phyloP scores from a whole-genome alignment of 2,888 invertebrate species.

The Amiota minor region DNA sequence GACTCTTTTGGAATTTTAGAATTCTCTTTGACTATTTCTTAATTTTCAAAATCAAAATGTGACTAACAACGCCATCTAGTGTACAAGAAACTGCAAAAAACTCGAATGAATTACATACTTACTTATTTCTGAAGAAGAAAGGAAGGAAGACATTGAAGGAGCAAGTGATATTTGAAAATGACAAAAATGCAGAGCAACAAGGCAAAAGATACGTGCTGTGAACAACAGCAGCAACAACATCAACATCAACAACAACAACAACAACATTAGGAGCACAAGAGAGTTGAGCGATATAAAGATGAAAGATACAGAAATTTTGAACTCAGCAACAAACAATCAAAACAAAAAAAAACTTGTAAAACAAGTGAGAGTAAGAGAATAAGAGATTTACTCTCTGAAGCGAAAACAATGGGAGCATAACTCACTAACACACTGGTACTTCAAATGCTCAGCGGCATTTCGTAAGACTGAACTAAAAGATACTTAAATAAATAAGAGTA shows the following conservation, averaged over 20 bases:
- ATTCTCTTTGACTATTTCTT: too few species aligned
- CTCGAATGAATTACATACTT: not conserved
- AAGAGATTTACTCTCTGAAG: constrained; percentile 28
- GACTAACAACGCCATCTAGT: constrained; percentile 38
- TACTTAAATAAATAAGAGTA: not conserved
- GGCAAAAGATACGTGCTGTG: constrained; percentile 26
- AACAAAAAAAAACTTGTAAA: constrained; percentile 2
- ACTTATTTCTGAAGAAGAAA: not conserved
- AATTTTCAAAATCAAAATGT: constrained; percentile 6
- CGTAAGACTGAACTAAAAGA: not conserved
- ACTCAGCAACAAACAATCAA: constrained; percentile 18
- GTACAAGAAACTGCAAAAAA: not conserved
- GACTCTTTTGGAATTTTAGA: too few species aligned
- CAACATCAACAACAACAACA: constrained; percentile 34
- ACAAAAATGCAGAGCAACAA: constrained; percentile 56
- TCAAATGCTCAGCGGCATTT: constrained; percentile 7
- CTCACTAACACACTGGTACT: not conserved
- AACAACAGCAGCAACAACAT: constrained; percentile 35
- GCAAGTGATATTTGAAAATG: constrained; percentile 62
- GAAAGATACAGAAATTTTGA: constrained; percentile 63
- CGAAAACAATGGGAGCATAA: constrained; percentile 37
- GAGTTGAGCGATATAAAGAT: constrained; percentile 47
- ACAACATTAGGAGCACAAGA: constrained; percentile 39
- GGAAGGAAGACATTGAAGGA: constrained; percentile 17
- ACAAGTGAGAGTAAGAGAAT: constrained; percentile 38